phyloP scores from a whole-genome alignment of 2,797 vertebrate genomes.

The Sphenopsis melanotis region DNA sequence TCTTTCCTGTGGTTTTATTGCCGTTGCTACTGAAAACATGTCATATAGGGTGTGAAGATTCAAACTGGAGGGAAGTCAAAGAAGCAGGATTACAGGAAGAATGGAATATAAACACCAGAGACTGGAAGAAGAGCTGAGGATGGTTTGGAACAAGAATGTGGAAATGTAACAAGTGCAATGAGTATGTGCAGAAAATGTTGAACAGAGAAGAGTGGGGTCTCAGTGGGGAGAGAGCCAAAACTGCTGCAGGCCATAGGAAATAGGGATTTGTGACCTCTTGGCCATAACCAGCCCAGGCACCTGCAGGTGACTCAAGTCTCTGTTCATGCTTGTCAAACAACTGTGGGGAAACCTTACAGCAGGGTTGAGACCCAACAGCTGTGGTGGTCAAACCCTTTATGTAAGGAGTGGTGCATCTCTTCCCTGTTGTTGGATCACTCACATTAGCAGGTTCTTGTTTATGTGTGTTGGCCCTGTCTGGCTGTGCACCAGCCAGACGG shows the following conservation, averaged over 20 bases:
- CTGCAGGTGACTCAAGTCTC: not conserved
- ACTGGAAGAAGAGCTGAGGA: not conserved
- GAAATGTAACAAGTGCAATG: not conserved
- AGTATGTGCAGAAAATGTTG: not conserved
- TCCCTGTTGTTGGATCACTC: not conserved
- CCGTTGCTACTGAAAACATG: not conserved
- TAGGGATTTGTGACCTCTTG: not conserved
- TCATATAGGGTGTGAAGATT: not conserved
- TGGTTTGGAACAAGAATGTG: not conserved
- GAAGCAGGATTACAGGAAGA: not conserved
- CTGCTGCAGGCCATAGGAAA: not conserved
- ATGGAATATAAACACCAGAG: not conserved
- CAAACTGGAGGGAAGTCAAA: not conserved
- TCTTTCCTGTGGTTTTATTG: not conserved
- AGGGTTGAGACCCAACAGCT: not conserved
- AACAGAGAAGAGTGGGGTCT: not conserved
- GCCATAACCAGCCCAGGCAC: not conserved
- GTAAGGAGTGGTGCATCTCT: not conserved
- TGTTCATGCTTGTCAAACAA: not conserved
- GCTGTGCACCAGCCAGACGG: too few species aligned
- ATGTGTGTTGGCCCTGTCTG: not conserved
- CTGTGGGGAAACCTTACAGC: not conserved
- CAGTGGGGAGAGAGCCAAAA: not conserved
- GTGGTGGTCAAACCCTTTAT: not conserved
- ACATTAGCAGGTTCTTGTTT: not conserved